These are phyloP conservation scores for Neodiprion virginianus DNA, from an alignment of 1,140 invertebrate species.

Conservation along the genomic window DNA sequence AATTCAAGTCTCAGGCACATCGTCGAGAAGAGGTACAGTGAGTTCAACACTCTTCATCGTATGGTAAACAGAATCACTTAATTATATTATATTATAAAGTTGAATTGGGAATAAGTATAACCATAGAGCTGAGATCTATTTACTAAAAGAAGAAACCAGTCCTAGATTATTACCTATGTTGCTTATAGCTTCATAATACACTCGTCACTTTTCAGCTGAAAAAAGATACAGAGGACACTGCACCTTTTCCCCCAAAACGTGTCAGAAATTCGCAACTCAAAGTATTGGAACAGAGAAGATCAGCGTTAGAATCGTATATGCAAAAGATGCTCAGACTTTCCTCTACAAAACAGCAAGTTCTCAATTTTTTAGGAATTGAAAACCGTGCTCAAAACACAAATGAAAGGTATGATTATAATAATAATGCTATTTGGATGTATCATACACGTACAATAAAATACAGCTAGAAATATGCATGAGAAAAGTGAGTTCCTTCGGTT, in stretches of 20 bases:
- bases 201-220: conserved; percentile 34
- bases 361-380: conserved; percentile 59
- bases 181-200: not conserved
- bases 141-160: not conserved
- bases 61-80: conserved; percentile 51
- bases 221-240: conserved; percentile 54
- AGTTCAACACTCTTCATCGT: conserved; percentile 69
- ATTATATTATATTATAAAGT: not conserved
- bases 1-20: conserved; percentile 54
- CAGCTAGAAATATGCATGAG: no score
- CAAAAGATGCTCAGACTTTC: conserved; percentile 63
- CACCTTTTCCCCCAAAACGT: conserved; percentile 70
- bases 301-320: conserved; percentile 65
- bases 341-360: conserved; percentile 55
- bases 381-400: conserved; percentile 25
- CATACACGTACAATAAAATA: no score
- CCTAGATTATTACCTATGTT: not conserved
- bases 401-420: not conserved
- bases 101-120: not conserved
- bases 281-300: conserved; percentile 68
- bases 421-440: no score
- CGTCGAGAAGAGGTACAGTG: conserved; percentile 67
- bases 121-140: no score
- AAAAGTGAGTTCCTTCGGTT: no score
- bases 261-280: conserved; percentile 68